Evolutionary conservation across 2,113 vertebrate species (phyloP).

Genomic region (Helogale parvula): DNA sequence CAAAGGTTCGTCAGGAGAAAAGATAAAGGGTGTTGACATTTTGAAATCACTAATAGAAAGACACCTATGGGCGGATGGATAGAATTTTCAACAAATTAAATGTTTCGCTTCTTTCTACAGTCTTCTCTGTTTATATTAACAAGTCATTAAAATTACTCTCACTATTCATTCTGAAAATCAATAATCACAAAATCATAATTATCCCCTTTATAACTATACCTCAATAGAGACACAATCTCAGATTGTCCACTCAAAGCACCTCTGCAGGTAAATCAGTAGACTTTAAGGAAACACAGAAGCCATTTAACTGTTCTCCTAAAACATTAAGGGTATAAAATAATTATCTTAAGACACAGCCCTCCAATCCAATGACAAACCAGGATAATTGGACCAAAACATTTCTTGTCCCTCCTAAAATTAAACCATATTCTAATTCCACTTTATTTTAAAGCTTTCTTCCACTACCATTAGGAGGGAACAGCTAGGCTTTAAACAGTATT

Average conservation of each 20-base stretch:
- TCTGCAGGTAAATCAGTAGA: neutral
- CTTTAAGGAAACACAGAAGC: neutral
- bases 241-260: neutral
- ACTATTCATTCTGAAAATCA: neutral
- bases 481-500: conserved; percentile 28
- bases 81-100: conserved; percentile 33
- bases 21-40: neutral
- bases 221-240: neutral
- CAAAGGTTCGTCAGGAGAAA: conserved; percentile 51
- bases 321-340: conserved; percentile 62
- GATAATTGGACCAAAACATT: conserved; percentile 18
- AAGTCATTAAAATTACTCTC: conserved; percentile 18
- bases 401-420: conserved; percentile 33
- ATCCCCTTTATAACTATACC: neutral
- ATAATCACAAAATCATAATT: neutral
- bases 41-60: conserved; percentile 33
- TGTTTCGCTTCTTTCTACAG: neutral
- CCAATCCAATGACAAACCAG: conserved; percentile 25
- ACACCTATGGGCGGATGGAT: neutral
- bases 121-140: neutral
- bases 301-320: neutral
- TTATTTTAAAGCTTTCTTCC: conserved; percentile 65
- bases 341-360: neutral
- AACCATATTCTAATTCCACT: conserved; percentile 61
- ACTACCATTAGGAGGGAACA: neutral